phyloP scores from a whole-genome alignment of 35 echinoderm and acorn worm species.

The Apostichopus parvimensis region DNA sequence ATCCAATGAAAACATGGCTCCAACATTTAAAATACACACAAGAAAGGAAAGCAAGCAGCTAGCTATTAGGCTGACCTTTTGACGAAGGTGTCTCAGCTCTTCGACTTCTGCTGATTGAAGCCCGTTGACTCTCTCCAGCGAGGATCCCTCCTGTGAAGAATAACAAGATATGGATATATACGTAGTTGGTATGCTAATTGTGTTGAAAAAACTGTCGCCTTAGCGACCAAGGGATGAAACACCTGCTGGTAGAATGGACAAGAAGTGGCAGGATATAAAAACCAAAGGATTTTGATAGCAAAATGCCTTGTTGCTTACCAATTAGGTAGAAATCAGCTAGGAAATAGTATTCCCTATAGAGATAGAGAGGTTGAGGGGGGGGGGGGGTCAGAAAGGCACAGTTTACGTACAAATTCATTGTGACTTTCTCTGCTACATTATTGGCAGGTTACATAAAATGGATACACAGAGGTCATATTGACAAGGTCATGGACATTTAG shows the following conservation, averaged over 20 bases:
- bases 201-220: slow-evolving; percentile 44
- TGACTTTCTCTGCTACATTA: background rate
- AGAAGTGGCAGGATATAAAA: background rate
- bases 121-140: slow-evolving; percentile 39
- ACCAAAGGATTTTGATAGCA: background rate
- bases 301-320: background rate
- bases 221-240: background rate
- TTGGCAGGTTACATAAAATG: background rate
- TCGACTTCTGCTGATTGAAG: slow-evolving; percentile 5
- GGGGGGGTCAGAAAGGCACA: background rate
- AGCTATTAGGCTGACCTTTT: slow-evolving; percentile 25
- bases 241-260: slow-evolving; percentile 9
- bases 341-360: background rate
- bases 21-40: background rate
- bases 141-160: slow-evolving; percentile 53
- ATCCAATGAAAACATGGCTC: too few species aligned
- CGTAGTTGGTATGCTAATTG: slow-evolving; percentile 29
- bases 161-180: background rate
- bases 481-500: too few species aligned
- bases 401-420: background rate
- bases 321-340: background rate
- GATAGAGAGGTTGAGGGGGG: background rate
- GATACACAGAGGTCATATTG: too few species aligned
- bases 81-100: slow-evolving; percentile 18
- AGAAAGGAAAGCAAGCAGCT: background rate